Conservation (phyloP, 2,797 vertebrate genomes). For the Sphenodon punctatus region DNA sequence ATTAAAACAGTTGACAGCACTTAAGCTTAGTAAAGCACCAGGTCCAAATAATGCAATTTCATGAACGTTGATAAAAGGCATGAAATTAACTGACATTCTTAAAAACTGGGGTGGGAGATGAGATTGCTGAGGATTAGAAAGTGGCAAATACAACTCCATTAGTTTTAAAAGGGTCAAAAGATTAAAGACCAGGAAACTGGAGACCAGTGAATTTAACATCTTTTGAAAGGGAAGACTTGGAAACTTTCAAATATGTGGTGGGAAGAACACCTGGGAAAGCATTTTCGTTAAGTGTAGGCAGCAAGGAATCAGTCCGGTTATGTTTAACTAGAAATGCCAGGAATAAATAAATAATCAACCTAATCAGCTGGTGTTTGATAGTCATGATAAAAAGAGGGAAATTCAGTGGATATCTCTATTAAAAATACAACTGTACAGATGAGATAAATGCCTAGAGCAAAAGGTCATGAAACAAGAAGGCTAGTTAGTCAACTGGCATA, state of each 20-base stretch:
- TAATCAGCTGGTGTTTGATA: constrained; percentile 47
- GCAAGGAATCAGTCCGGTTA: constrained; percentile 59
- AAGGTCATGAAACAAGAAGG: not conserved
- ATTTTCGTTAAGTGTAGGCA: constrained; percentile 56
- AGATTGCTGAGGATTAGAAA: constrained; percentile 73
- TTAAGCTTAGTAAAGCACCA: not conserved
- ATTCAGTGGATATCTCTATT: constrained; percentile 12
- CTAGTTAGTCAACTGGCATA: not conserved
- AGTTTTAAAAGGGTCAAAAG: constrained; percentile 65
- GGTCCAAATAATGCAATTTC: constrained; percentile 12
- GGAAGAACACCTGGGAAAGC: constrained; percentile 72
- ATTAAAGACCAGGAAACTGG: constrained; percentile 67
- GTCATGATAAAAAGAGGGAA: constrained; percentile 42
- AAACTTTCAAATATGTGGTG: constrained; percentile 62
- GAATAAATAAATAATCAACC: constrained; percentile 23
- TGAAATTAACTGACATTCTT: constrained; percentile 48
- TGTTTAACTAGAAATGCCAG: constrained; percentile 52
- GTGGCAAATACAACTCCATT: constrained; percentile 74
- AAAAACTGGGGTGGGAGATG: constrained; percentile 41
- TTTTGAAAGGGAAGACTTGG: constrained; percentile 59
- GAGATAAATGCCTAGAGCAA: constrained; percentile 40
- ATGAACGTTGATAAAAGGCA: constrained; percentile 32
- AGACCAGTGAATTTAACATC: constrained; percentile 59
- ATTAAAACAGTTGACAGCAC: not conserved
- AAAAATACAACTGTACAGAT: constrained; percentile 36